Evolutionary conservation across 2,888 invertebrate genomes (phyloP), one percentile per base, ranked within the genome.

Genomic region (Leptogaster cylindrica): DNA sequence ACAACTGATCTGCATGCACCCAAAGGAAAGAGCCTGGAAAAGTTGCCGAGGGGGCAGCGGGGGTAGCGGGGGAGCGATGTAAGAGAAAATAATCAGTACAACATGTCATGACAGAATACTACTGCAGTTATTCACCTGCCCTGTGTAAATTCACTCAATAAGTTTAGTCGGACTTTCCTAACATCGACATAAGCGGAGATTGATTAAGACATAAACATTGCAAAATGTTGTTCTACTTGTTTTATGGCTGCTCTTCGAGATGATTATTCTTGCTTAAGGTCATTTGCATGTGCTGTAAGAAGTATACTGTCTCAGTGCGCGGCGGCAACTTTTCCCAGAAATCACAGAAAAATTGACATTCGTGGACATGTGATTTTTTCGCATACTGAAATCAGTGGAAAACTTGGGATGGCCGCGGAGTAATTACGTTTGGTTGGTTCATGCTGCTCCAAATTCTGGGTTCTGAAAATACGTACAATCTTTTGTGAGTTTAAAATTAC

Each of bases 171-270:
- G 18, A 16, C 28, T 44, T 61, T 61, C 44, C 61, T 61, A 41
- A 28, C 27, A 72, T 72, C 72, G 71, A 72, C 72, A 67, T 72
- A 72, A 71, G 69, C 72, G 71, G 71, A 72, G 72, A 72, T 72
- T 72, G 72, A 72, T 72, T 72, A 72, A 72, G 72, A 72, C 72
- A 71, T 72, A 72, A 72, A 72, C 72, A 72, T 72, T 69, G 72
- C 68, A 70, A 71, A 72, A 70, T 70, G 71, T 69, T 72, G 72
- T 72, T 72, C 44, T 61, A 61, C 61, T 61, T 61, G 61, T 61
- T 61, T 61, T 61, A 44, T 44, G 44, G 23, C 41, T 27, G 44
- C 44, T 44, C 44, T 4, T 27, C 27, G 3, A 31, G 44, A 61
- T 44, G 28, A 12, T 18, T 28, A 6, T 36, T 39, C 61, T 44